These are phyloP conservation scores for Amniataba percoides DNA, from an alignment of 2,797 vertebrate species.

Conservation along the genomic window DNA sequence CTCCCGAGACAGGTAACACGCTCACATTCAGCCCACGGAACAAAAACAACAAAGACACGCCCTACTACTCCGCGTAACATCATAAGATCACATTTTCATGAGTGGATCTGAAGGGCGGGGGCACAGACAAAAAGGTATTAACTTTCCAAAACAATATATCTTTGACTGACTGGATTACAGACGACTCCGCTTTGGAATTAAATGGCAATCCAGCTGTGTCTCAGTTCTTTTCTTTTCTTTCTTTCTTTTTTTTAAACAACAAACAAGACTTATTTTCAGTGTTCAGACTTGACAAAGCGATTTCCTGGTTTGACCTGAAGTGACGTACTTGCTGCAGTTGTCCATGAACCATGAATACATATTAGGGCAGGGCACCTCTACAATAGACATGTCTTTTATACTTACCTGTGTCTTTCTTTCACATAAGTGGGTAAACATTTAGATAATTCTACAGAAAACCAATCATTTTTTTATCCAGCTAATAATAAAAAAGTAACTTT, in stretches of 20 bases:
- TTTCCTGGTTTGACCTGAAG: constrained; percentile 3
- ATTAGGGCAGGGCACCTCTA: background rate
- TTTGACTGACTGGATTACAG: constrained; percentile 46
- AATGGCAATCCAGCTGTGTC: constrained; percentile 20
- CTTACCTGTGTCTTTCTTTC: background rate
- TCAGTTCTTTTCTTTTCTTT: constrained; percentile 11
- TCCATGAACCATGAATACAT: background rate
- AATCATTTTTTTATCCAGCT: background rate
- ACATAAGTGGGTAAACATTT: background rate
- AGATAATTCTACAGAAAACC: too few species aligned
- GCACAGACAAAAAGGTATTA: constrained; percentile 71
- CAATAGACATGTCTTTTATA: background rate
- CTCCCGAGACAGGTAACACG: constrained; percentile 70
- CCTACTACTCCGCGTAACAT: constrained; percentile 79
- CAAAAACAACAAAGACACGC: constrained; percentile 80
- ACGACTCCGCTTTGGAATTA: constrained; percentile 28
- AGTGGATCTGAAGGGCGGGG: constrained; percentile 64
- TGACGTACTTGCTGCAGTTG: background rate
- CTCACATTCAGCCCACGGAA: constrained; percentile 68
- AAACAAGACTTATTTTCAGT: constrained; percentile 1
- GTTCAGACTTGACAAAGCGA: background rate
- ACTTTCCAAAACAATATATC: constrained; percentile 72
- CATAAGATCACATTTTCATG: constrained; percentile 80
- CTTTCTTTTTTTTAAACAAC: background rate
- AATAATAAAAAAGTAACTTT: background rate